Evolutionary conservation across 2,888 invertebrate species (phyloP).

Genomic region (Lepeophtheirus nordmannii): DNA sequence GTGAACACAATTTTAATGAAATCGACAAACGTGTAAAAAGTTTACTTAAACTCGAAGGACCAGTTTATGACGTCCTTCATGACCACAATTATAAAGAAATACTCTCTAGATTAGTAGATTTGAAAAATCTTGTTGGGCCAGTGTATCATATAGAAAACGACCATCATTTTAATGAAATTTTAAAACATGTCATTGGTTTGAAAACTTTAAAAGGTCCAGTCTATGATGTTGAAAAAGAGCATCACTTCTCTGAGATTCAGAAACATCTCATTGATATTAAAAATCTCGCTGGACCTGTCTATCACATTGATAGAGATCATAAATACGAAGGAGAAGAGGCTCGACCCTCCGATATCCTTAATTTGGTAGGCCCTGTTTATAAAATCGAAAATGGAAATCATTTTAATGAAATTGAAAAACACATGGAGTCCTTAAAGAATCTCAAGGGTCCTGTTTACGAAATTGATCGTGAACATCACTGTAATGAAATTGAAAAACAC

Average conservation of each 20-base stretch:
- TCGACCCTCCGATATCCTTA: neutral
- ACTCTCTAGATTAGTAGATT: no score
- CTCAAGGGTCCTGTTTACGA: constrained; percentile 8
- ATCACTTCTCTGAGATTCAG: constrained; percentile 14
- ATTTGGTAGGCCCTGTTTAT: constrained; percentile 6
- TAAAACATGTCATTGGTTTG: constrained; percentile 3
- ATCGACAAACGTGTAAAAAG: no score
- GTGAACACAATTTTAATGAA: no score
- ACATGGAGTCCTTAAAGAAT: neutral
- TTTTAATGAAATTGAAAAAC: constrained; percentile 10
- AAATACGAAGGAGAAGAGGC: neutral
- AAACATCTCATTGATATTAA: constrained; percentile 6
- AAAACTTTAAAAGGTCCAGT: constrained; percentile 14
- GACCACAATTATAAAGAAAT: no score
- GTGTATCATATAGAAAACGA: no score
- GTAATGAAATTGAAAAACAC: neutral
- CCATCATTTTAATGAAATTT: constrained; percentile 20
- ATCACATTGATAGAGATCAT: constrained; percentile 8
- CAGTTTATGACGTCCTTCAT: no score
- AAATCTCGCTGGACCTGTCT: constrained; percentile 17
- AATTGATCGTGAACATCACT: constrained; percentile 10
- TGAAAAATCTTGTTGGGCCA: no score
- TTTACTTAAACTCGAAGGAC: no score
- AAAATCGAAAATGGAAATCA: constrained; percentile 5
- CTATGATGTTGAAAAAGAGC: constrained; percentile 15